phyloP scores from a whole-genome alignment of 1,140 invertebrate species.

The Asbolus verrucosus region DNA sequence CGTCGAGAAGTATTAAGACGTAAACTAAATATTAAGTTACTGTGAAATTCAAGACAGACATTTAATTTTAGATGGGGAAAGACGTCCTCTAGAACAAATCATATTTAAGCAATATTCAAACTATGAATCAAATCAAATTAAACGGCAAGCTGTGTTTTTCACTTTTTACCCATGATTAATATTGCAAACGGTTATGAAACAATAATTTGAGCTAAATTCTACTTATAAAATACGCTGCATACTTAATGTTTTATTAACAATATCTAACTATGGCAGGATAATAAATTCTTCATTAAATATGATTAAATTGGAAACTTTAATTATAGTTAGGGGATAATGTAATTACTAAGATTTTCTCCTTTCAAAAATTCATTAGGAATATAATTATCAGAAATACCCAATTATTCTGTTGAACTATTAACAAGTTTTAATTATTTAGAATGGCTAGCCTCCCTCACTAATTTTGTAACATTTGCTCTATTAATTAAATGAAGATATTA shows the following conservation, averaged over 20 bases:
- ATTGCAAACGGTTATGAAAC: slow-evolving; percentile 25
- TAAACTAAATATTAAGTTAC: slow-evolving; percentile 46
- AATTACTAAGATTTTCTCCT: slow-evolving; percentile 43
- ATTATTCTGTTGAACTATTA: slow-evolving; percentile 39
- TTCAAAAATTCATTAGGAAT: slow-evolving; percentile 40
- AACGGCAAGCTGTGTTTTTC: slow-evolving; percentile 1
- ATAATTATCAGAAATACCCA: slow-evolving; percentile 42
- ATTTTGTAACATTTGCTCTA: slow-evolving; percentile 17
- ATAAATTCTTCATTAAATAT: slow-evolving; percentile 41
- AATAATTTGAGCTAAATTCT: neutral
- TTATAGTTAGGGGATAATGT: slow-evolving; percentile 42
- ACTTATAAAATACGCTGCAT: slow-evolving; percentile 9
- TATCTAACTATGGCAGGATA: slow-evolving; percentile 7
- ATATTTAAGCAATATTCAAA: slow-evolving; percentile 21
- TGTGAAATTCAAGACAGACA: slow-evolving; percentile 45
- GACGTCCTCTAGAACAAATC: slow-evolving; percentile 33
- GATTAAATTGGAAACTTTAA: slow-evolving; percentile 45
- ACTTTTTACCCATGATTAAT: slow-evolving; percentile 14
- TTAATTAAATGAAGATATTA: slow-evolving; percentile 26
- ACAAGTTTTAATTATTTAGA: slow-evolving; percentile 39
- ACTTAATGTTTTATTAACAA: slow-evolving; percentile 32
- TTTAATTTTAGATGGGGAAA: slow-evolving; percentile 39
- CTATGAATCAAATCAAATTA: slow-evolving; percentile 23
- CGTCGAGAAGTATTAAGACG: slow-evolving; percentile 43
- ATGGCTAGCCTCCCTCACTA: slow-evolving; percentile 18